Conservation (phyloP, 2,888 invertebrate genomes). For the Machimus atricapillus region DNA sequence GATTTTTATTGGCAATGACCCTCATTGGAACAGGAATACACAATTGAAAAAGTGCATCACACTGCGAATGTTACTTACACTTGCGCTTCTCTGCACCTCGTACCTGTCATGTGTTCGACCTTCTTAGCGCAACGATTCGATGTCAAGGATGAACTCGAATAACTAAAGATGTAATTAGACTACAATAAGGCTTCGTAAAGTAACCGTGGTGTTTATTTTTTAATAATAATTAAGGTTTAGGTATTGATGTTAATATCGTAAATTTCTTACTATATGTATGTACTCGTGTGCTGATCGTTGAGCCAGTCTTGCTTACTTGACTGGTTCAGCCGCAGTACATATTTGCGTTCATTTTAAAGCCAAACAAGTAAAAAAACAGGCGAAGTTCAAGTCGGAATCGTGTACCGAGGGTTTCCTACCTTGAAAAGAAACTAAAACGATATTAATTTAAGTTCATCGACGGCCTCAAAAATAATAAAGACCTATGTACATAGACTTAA, state of each 20-base stretch:
- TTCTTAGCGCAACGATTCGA: background rate
- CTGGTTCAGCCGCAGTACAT: background rate
- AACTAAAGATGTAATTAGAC: background rate
- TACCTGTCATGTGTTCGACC: background rate
- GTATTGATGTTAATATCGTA: background rate
- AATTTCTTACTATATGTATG: background rate
- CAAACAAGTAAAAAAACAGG: background rate
- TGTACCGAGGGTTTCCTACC: no score
- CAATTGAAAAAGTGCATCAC: background rate
- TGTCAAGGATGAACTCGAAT: background rate
- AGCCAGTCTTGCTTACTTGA: background rate
- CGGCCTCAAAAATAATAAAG: no score
- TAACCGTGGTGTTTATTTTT: background rate
- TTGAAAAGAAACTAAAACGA: no score
- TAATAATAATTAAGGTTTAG: background rate
- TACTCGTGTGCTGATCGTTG: background rate
- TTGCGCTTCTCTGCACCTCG: background rate
- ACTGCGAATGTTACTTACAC: background rate
- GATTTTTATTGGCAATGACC: background rate
- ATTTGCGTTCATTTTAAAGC: background rate
- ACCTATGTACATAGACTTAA: no score
- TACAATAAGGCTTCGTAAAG: background rate
- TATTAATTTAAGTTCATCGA: no score
- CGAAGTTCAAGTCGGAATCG: no score
- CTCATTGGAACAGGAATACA: background rate